Base-by-base conservation (phyloP, 2,888 invertebrate genomes). In the Papilio gigon region DNA sequence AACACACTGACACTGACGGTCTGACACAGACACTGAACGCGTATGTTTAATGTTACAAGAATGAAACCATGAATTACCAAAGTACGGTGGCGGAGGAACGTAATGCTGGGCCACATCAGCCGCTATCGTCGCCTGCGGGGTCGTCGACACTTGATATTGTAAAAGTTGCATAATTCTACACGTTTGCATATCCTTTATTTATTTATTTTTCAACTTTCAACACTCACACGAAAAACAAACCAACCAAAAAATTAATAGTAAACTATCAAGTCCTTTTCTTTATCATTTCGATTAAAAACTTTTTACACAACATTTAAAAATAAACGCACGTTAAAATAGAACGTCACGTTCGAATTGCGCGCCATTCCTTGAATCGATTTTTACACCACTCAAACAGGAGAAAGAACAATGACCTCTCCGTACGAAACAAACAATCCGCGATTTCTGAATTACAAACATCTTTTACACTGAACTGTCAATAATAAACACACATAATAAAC, bases 91-190 rank as follows among this genome's bases (percentile, higher is more conserved):
- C 35, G 92, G 92, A 1, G 92, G 89, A 0, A 92, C 89, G 78
- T 90, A 91, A 77, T 92, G 88, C 70, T 87, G 91, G 33, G 88
- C 83, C 65, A 91, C 87, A 47, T 90, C 89, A 20, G 87, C 86
- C 35, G 92, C 87, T 67, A 92, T 84, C 42, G 87, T 89, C 75
- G 92, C 90, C 76, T 93, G 93, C 0, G 89, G 88, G 68, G 90
- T 84, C 25, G 65, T 70, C 73, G 92, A 88, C 76, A 94, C 93
- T 82, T 94, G 93, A 81, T 94, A 94, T 77, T 94, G 94, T 68
- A 94, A 89, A 73, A 94, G 93, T 90, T 94, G 94, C 94, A 94
- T 94, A 75, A 94, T 92, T 77, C 93, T 93, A 80, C 93, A 93
- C 71, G 93, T 91, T 86, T 93, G 93, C 94, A 94, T 94, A 76